Conservation (phyloP, 2,113 vertebrate species). For the Oceanites oceanicus region DNA sequence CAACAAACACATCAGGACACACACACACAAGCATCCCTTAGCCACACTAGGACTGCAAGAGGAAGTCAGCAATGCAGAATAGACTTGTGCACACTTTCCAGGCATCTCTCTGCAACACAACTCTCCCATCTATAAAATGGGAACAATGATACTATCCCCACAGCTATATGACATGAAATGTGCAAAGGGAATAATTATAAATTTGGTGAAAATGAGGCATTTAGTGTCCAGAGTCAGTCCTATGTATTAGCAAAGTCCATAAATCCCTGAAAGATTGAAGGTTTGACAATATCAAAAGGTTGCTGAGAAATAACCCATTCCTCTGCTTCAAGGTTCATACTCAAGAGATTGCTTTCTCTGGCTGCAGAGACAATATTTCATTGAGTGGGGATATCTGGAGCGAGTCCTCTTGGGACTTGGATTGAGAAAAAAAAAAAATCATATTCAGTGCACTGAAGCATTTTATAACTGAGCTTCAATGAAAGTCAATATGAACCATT, state of each 20-base stretch:
- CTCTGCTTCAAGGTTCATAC: neutral
- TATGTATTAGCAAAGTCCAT: neutral
- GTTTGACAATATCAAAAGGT: slow-evolving; percentile 5
- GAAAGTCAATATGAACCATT: neutral
- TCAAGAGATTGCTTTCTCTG: slow-evolving; percentile 14
- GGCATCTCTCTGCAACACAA: neutral
- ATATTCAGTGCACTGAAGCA: slow-evolving; percentile 37
- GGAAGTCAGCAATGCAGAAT: neutral
- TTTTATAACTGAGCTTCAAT: slow-evolving; percentile 9
- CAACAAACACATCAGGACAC: neutral
- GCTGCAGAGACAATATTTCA: slow-evolving; percentile 54
- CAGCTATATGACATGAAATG: neutral
- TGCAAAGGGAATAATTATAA: neutral
- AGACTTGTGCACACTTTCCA: neutral
- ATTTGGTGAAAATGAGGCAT: neutral
- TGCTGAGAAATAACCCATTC: neutral
- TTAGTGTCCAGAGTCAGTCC: neutral
- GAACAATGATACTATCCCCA: neutral
- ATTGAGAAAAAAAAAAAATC: neutral
- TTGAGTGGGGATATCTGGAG: slow-evolving; percentile 3
- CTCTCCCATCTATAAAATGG: neutral
- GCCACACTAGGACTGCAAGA: neutral
- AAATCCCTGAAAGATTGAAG: neutral
- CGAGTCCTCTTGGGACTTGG: neutral
- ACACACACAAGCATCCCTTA: neutral